A percentile compares a stretch with the other conserved stretches of the same genome.
Conservation (phyloP, 2,113 vertebrate species). For the Heterocephalus glaber region DNA sequence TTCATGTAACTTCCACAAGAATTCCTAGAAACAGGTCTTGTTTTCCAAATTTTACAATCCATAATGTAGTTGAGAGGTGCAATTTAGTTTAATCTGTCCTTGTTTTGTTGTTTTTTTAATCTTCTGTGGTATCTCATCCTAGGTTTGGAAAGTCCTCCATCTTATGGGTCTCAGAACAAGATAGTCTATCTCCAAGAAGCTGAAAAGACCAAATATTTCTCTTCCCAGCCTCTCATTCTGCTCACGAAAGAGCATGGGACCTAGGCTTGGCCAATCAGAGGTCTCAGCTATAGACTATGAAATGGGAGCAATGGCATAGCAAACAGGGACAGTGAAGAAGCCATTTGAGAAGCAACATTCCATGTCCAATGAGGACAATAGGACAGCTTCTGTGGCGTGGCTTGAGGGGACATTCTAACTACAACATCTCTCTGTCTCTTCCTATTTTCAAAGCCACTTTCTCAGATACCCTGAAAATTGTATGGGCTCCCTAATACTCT, state of each 20-base stretch:
- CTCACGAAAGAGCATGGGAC: background rate
- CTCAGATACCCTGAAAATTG: background rate
- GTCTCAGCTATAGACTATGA: background rate
- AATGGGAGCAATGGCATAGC: background rate
- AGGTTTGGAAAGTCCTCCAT: background rate
- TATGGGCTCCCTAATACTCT: background rate
- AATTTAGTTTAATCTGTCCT: background rate
- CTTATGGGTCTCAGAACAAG: background rate
- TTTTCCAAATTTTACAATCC: background rate
- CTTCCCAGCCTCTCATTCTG: background rate
- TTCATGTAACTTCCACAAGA: background rate
- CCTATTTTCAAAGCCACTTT: background rate
- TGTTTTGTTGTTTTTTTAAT: background rate
- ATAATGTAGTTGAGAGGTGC: background rate
- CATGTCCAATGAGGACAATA: no score
- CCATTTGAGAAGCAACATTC: background rate
- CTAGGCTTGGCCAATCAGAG: background rate
- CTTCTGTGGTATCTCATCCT: background rate
- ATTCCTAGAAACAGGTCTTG: constrained; percentile 33
- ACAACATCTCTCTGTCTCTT: background rate
- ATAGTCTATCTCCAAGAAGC: background rate
- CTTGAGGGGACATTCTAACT: background rate
- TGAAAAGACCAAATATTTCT: background rate
- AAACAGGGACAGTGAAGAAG: background rate
- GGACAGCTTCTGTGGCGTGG: background rate